Evolutionary conservation across 2,797 vertebrate species (phyloP).

Genomic region (Moxostoma hubbsi): DNA sequence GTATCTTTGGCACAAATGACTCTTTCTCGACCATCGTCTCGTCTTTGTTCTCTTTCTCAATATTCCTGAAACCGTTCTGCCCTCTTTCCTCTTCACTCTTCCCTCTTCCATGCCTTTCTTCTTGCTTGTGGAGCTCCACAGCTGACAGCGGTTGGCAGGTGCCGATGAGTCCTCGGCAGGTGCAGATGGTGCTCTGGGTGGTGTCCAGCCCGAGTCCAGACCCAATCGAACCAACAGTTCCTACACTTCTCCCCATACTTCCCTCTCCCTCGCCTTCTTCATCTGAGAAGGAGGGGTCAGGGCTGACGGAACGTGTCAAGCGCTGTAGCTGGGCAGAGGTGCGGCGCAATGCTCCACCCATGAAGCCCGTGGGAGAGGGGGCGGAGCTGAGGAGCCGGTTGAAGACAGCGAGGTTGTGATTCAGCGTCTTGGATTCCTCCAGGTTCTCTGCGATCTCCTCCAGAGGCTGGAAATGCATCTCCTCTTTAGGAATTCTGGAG

Average conservation of each 20-base stretch:
- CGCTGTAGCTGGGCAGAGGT: slow-evolving; percentile 77
- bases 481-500: slow-evolving; percentile 87
- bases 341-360: slow-evolving; percentile 74
- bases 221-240: slow-evolving; percentile 74
- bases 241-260: slow-evolving; percentile 45
- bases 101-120: slow-evolving; percentile 7
- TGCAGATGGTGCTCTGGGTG: slow-evolving; percentile 73
- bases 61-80: neutral
- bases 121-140: slow-evolving; percentile 60
- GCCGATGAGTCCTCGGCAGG: slow-evolving; percentile 68
- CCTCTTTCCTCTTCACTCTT: slow-evolving; percentile 2
- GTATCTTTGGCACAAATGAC: slow-evolving; percentile 56
- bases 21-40: slow-evolving; percentile 45
- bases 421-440: slow-evolving; percentile 72
- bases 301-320: slow-evolving; percentile 66
- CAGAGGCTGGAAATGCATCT: slow-evolving; percentile 89
- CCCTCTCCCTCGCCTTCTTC: slow-evolving; percentile 54
- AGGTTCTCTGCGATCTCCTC: slow-evolving; percentile 80
- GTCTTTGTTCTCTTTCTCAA: slow-evolving; percentile 22
- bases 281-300: slow-evolving; percentile 70
- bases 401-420: slow-evolving; percentile 77
- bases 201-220: slow-evolving; percentile 79
- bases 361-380: slow-evolving; percentile 71
- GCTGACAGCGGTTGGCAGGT: slow-evolving; percentile 61
- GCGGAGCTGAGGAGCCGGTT: slow-evolving; percentile 73